A percentile compares a stretch with the other conserved stretches of the same genome.
Conservation (phyloP, 2,113 vertebrate species). For the Ciconia maguari region DNA sequence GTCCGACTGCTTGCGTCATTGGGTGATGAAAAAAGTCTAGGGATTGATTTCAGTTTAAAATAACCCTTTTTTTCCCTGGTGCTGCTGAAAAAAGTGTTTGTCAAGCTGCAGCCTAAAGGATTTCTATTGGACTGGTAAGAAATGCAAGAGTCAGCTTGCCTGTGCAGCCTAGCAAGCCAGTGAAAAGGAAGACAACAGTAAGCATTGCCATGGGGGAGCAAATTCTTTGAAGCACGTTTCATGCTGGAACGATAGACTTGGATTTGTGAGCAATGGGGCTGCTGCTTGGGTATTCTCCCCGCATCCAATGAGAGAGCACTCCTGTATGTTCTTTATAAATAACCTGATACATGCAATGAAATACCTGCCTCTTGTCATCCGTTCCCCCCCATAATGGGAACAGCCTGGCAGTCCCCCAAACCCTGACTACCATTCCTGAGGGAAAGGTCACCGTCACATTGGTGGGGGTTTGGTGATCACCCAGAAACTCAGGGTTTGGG, state of each 20-base stretch:
- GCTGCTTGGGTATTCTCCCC: not conserved
- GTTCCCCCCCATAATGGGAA: not conserved
- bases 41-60: not conserved
- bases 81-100: not conserved
- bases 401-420: not conserved
- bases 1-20: not conserved
- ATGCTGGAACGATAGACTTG: not conserved
- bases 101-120: not conserved
- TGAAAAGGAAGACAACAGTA: not conserved
- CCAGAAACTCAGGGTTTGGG: not conserved
- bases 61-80: not conserved
- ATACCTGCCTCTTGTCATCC: not conserved
- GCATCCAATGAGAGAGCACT: not conserved
- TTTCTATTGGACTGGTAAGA: not conserved
- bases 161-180: not conserved
- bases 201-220: not conserved
- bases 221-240: not conserved
- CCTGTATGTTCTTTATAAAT: rapidly evolving
- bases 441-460: not conserved
- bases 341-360: not conserved
- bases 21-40: not conserved
- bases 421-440: not conserved
- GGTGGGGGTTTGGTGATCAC: not conserved
- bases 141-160: not conserved
- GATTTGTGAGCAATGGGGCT: not conserved